phyloP scores from a whole-genome alignment of 2,113 vertebrate genomes.

The Bagarius yarrelli region DNA sequence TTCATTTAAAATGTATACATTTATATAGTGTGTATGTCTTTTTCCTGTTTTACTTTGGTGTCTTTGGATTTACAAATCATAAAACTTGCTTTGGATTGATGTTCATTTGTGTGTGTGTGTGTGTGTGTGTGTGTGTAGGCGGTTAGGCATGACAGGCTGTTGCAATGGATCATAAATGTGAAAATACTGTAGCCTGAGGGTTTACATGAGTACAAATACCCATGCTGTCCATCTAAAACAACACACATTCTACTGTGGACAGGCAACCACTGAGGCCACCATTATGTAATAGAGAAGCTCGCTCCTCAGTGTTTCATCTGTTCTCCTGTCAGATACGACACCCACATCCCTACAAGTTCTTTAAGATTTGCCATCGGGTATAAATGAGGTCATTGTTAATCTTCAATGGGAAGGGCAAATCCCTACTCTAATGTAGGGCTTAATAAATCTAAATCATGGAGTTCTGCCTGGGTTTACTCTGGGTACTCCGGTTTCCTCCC shows the following conservation, averaged over 20 bases:
- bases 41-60: neutral
- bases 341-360: neutral
- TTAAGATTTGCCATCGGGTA: neutral
- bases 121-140: neutral
- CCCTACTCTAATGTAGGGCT: neutral
- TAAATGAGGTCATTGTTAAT: conserved; percentile 13
- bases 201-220: conserved; percentile 22
- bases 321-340: neutral
- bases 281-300: conserved; percentile 13
- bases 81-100: conserved; percentile 9
- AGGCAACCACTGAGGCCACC: conserved; percentile 4
- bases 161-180: conserved; percentile 26
- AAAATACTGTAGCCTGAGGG: conserved; percentile 29
- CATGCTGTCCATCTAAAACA: conserved; percentile 22
- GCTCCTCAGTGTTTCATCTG: conserved; percentile 4
- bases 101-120: conserved; percentile 8
- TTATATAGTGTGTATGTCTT: neutral
- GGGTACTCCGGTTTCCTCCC: too few relatives aligned
- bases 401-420: neutral
- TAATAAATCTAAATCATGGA: neutral
- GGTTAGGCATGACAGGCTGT: conserved; percentile 27
- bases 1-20: neutral
- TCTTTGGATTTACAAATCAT: conserved; percentile 5
- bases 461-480: too few relatives aligned
- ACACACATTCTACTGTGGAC: conserved; percentile 14